Percentiles rank a stretch among this genome's conserved stretches.
Evolutionary conservation across 1,140 invertebrate species (phyloP).

Genomic region (Andricus grossulariae): DNA sequence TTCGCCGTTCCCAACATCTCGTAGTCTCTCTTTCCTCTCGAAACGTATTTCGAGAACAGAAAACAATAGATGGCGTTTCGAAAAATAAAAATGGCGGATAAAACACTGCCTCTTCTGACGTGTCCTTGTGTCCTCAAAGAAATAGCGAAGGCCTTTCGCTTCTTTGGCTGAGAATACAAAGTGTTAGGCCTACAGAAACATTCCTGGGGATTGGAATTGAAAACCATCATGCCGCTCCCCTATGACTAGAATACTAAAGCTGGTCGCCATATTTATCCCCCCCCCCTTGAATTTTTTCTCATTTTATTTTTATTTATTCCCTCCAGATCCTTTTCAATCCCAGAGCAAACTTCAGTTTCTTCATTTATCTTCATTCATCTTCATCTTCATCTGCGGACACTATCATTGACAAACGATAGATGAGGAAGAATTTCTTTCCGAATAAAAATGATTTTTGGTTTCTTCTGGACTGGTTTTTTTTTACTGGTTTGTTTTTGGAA

Average conservation of each 20-base stretch:
- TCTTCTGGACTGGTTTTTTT: too few relatives aligned
- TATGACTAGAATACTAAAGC: constrained; percentile 74
- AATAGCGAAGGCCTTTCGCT: constrained; percentile 59
- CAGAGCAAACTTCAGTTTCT: too few relatives aligned
- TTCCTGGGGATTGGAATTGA: constrained; percentile 74
- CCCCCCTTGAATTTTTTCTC: too few relatives aligned
- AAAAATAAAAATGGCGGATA: constrained; percentile 62
- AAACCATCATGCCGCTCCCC: constrained; percentile 66
- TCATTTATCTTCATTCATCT: too few relatives aligned
- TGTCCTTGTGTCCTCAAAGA: constrained; percentile 60
- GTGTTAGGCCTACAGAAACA: constrained; percentile 54
- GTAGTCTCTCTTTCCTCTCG: too few relatives aligned
- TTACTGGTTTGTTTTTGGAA: too few relatives aligned
- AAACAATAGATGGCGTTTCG: constrained; percentile 60
- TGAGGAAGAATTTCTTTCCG: background rate
- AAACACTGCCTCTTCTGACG: constrained; percentile 35
- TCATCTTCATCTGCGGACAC: too few relatives aligned
- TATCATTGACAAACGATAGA: too few relatives aligned
- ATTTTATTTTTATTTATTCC: too few relatives aligned
- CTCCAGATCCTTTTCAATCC: too few relatives aligned
- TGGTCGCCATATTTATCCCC: constrained; percentile 64
- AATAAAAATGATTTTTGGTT: background rate
- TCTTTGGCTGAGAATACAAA: constrained; percentile 69
- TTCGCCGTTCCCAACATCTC: background rate
- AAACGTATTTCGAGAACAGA: background rate